Evolutionary conservation across 2,797 vertebrate genomes (phyloP).

Genomic region (Cryptoblepharus egeriae): DNA sequence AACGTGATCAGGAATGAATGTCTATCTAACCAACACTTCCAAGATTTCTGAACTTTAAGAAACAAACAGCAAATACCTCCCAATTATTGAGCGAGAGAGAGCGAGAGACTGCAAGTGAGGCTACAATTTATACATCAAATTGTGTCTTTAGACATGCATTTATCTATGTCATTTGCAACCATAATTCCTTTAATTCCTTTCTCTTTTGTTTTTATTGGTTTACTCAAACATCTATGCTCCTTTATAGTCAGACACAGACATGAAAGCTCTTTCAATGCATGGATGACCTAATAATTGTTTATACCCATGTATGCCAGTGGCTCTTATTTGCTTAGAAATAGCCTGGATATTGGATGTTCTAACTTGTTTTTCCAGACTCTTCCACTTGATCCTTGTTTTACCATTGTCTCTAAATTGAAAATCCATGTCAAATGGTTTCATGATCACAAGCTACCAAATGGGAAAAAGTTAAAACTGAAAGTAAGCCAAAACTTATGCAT

Average conservation of each 20-base stretch:
- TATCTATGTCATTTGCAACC: conserved; percentile 5
- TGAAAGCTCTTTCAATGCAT: background rate
- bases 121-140: conserved; percentile 49
- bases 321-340: background rate
- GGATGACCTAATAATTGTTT: background rate
- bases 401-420: conserved; percentile 19
- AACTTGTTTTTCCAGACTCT: background rate
- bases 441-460: background rate
- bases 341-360: too few relatives aligned
- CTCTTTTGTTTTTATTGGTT: background rate
- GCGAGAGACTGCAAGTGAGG: background rate
- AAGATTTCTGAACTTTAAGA: conserved; percentile 36
- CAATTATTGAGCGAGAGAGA: conserved; percentile 49
- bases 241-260: conserved; percentile 25
- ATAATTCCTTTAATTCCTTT: background rate
- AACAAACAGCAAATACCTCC: background rate
- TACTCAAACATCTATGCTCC: background rate
- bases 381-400: background rate
- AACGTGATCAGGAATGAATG: conserved; percentile 58
- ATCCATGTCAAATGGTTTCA: conserved; percentile 1
- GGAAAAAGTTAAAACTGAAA: conserved; percentile 33
- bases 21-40: conserved; percentile 18
- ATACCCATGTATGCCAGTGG: conserved; percentile 8
- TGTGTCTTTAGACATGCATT: conserved; percentile 14
- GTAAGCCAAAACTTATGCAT: background rate